Evolutionary conservation across 2,113 vertebrate genomes (phyloP), one percentile per base, ranked within the genome.

Genomic region (Serilophus lunatus): DNA sequence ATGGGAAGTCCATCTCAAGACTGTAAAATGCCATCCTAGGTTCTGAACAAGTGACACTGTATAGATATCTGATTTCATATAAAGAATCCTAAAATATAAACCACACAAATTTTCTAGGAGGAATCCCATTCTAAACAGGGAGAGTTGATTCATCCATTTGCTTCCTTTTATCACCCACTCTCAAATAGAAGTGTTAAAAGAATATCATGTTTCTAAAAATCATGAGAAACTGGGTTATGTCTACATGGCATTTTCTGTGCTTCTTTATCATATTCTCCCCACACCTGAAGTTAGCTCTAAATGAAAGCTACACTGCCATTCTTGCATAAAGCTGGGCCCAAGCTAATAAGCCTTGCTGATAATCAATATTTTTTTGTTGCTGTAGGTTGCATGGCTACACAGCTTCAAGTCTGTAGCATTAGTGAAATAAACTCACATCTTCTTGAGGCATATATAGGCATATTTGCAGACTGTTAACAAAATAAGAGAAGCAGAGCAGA

Each of bases 91-190:
- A 74, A 93, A 40, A 68, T 51, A 42, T 17, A 91, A 92, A 93
- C 61, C 44, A 93, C 90, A 28, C 47, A 94, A 18, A 10, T 69
- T 76, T 86, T 60, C 64, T 56, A 71, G 28, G 20, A 84, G 78
- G 86, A 86, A 44, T 72, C 66, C 82, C 19, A 84, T 53, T 94
- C 91, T 94, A 61, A 96, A 89, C 36, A 70, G 33, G 44, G 20
- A 90, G n/a, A 61, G n/a, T 8, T 72, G 45, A 75, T 87, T 86
- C 42, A 79, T 84, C 47, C 28, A 6, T 78, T 89, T 42, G 53
- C 77, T 96, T 90, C 64, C 56, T 94, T 97, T 95, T 94, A 91
- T 90, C 63, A n/a, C 18, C 92, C 47, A 60, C 18, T 96, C 61
- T 96, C 40, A 36, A 91, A 79, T 4, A 20, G 64, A 94, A 93